Evolutionary conservation across 2,888 invertebrate genomes (phyloP).

Genomic region (Venustoraphidia nigricollis): DNA sequence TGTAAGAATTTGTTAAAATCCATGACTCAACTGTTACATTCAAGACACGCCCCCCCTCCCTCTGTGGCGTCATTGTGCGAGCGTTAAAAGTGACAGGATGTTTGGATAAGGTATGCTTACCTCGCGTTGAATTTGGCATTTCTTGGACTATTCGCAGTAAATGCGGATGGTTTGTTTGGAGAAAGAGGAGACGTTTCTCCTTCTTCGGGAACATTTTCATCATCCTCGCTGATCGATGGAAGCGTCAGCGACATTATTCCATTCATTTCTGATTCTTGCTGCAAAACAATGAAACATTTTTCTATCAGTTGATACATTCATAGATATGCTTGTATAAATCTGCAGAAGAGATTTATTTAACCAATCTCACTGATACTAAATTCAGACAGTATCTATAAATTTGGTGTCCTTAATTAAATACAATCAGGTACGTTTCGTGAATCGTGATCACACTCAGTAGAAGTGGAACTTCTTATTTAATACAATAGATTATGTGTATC

Average conservation of each 20-base stretch:
- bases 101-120: slow-evolving; percentile 16
- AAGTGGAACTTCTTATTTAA: too few relatives aligned
- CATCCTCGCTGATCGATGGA: slow-evolving; percentile 91
- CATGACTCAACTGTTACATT: too few relatives aligned
- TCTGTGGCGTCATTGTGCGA: too few relatives aligned
- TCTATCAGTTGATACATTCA: neutral
- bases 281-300: slow-evolving; percentile 10
- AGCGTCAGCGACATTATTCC: slow-evolving; percentile 68
- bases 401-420: too few relatives aligned
- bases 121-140: slow-evolving; percentile 46
- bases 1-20: too few relatives aligned
- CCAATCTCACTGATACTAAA: too few relatives aligned
- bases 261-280: slow-evolving; percentile 58
- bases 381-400: too few relatives aligned
- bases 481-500: too few relatives aligned
- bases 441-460: too few relatives aligned
- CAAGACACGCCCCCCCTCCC: too few relatives aligned
- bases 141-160: slow-evolving; percentile 40
- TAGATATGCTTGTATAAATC: neutral
- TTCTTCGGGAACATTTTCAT: slow-evolving; percentile 70
- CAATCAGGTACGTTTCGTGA: too few relatives aligned
- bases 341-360: neutral
- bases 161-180: slow-evolving; percentile 43
- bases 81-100: slow-evolving; percentile 1
- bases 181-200: slow-evolving; percentile 48